Evolutionary conservation across 2,113 vertebrate species (phyloP).

Genomic region (Phocoena phocoena): DNA sequence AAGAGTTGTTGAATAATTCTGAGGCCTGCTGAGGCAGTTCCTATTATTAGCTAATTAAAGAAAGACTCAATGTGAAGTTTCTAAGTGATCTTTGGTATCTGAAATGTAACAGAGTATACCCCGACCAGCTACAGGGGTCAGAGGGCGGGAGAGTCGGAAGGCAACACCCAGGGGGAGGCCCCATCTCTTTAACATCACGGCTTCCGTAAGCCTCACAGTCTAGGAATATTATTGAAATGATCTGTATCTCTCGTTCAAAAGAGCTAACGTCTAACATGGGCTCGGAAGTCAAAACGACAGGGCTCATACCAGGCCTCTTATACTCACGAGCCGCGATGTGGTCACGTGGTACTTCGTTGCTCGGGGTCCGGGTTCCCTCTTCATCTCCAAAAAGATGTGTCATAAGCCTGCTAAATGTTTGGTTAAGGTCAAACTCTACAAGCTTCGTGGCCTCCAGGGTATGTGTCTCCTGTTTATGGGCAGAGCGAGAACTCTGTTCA

Average conservation of each 20-base stretch:
- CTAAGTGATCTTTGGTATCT: neutral
- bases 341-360: neutral
- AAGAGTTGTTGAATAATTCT: neutral
- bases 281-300: neutral
- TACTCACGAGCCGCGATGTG: neutral
- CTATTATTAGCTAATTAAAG: neutral
- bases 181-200: neutral
- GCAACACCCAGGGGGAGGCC: neutral
- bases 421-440: conserved; percentile 92
- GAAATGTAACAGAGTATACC: neutral
- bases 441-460: conserved; percentile 94
- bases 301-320: neutral
- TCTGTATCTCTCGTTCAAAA: neutral
- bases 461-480: conserved; percentile 92
- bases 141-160: neutral
- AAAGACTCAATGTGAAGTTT: neutral
- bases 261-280: neutral
- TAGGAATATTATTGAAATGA: neutral
- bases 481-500: conserved; percentile 88
- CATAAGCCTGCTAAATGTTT: conserved; percentile 88
- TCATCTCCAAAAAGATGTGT: conserved; percentile 91
- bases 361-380: neutral
- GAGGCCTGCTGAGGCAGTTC: neutral
- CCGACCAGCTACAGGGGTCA: neutral
- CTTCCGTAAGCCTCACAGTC: neutral